A percentile compares a stretch with the other conserved stretches of the same genome.
phyloP scores from a whole-genome alignment of 2,888 invertebrate species.

The Scaptomyza reducta region DNA sequence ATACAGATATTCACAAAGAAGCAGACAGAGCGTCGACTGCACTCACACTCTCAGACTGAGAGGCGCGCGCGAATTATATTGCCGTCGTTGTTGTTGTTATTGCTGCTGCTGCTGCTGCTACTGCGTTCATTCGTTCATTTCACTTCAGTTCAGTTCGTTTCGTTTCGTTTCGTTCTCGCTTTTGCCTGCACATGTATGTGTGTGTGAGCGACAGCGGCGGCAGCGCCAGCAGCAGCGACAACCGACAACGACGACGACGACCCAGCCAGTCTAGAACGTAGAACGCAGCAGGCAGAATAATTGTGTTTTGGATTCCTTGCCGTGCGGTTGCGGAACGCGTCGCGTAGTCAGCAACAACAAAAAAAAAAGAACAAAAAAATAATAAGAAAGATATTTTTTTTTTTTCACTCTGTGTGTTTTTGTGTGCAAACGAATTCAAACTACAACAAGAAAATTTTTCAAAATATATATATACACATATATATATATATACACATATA shows the following conservation, averaged over 20 bases:
- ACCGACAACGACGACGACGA: conserved; percentile 37
- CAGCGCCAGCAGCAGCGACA: conserved; percentile 32
- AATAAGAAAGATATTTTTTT: conserved; percentile 29
- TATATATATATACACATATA: conserved; percentile 23
- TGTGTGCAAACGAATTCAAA: conserved; percentile 53
- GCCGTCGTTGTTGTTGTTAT: conserved; percentile 16
- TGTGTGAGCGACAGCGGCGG: conserved; percentile 35
- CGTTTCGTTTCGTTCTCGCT: conserved; percentile 56
- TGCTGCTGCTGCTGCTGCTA: conserved; percentile 16
- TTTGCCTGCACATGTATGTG: conserved; percentile 25
- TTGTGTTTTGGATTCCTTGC: conserved; percentile 83
- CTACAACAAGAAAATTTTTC: conserved; percentile 19
- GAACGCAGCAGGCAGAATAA: conserved; percentile 83
- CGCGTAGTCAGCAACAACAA: conserved; percentile 53
- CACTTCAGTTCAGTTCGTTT: conserved; percentile 51
- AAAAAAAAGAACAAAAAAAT: conserved; percentile 27
- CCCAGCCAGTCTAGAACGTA: conserved; percentile 81
- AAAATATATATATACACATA: conserved; percentile 18
- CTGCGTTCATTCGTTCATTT: conserved; percentile 60
- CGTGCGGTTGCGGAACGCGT: conserved; percentile 81
- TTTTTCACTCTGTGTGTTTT: conserved; percentile 41
- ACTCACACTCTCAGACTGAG: conserved; percentile 59
- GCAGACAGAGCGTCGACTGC: conserved; percentile 64
- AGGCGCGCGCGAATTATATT: conserved; percentile 47
- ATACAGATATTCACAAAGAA: conserved; percentile 10